Percentiles rank a stretch among this genome's conserved stretches.
Evolutionary conservation across 92 coral and sea anemone genomes (phyloP).

Genomic region (Galaxea fascicularis): DNA sequence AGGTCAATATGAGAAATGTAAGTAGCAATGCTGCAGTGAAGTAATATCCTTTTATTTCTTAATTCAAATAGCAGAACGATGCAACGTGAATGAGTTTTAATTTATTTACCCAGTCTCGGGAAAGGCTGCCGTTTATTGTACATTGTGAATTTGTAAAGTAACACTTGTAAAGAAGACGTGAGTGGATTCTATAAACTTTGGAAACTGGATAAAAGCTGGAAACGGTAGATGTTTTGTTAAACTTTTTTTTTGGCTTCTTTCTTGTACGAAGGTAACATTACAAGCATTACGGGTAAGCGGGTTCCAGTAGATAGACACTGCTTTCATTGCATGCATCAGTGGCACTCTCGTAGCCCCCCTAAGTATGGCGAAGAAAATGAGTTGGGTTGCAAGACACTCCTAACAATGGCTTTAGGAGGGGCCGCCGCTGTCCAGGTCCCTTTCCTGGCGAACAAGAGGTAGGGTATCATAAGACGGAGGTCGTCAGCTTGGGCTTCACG

Average conservation of each 20-base stretch:
- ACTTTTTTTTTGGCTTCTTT: not conserved
- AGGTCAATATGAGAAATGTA: not conserved
- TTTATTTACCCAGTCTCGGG: conserved; percentile 18
- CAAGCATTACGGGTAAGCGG: not conserved
- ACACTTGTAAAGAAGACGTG: conserved; percentile 6
- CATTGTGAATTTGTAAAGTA: conserved; percentile 16
- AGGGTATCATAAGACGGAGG: no score
- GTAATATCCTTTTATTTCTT: conserved; percentile 19
- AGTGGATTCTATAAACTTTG: conserved; percentile 1
- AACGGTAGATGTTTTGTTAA: not conserved
- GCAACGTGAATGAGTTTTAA: conserved; percentile 20
- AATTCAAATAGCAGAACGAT: conserved; percentile 18
- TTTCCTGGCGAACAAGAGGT: no score
- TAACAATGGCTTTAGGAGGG: no score
- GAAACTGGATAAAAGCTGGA: not conserved
- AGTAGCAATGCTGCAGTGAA: not conserved
- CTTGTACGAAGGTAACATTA: not conserved
- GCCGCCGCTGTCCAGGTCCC: no score
- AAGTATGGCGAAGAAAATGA: no score
- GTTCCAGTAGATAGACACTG: no score
- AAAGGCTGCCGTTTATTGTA: conserved; percentile 29
- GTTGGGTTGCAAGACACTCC: no score
- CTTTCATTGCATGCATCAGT: no score
- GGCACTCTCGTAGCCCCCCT: no score
- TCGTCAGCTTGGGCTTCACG: no score